phyloP scores from a whole-genome alignment of 2,113 vertebrate species.

The Paramisgurnus dabryanus region DNA sequence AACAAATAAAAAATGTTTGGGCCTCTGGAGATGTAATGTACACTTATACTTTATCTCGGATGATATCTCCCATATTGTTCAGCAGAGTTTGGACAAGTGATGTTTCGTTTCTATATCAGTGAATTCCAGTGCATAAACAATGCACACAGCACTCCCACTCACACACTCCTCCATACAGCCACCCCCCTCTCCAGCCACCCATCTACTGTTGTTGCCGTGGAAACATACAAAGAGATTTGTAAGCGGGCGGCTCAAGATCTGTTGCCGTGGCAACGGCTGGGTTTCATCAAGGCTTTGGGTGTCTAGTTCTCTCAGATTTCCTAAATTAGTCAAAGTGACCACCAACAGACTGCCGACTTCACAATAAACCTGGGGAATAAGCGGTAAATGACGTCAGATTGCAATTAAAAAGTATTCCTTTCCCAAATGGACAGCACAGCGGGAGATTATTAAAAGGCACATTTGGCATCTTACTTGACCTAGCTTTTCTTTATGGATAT shows the following conservation, averaged over 20 bases:
- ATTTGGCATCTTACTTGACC: conserved; percentile 24
- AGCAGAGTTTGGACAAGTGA: background rate
- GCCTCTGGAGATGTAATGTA: background rate
- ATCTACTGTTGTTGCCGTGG: conserved; percentile 62
- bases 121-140: conserved; percentile 51
- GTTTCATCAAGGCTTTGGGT: conserved; percentile 54
- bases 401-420: background rate
- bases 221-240: conserved; percentile 62
- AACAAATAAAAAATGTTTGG: background rate
- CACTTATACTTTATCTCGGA: background rate
- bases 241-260: conserved; percentile 58
- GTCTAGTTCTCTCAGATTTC: conserved; percentile 46
- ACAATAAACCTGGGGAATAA: conserved; percentile 35
- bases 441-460: conserved; percentile 12
- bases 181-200: conserved; percentile 53
- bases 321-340: conserved; percentile 51
- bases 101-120: conserved; percentile 36
- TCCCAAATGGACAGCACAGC: background rate
- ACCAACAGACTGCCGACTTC: conserved; percentile 37
- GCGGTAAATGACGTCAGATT: conserved; percentile 29
- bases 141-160: conserved; percentile 44
- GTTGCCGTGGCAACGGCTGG: conserved; percentile 62
- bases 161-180: conserved; percentile 45
- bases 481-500: conserved; percentile 27
- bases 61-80: background rate